Base-by-base conservation (phyloP, 2,113 vertebrate genomes). In the Bufo bufo region DNA sequence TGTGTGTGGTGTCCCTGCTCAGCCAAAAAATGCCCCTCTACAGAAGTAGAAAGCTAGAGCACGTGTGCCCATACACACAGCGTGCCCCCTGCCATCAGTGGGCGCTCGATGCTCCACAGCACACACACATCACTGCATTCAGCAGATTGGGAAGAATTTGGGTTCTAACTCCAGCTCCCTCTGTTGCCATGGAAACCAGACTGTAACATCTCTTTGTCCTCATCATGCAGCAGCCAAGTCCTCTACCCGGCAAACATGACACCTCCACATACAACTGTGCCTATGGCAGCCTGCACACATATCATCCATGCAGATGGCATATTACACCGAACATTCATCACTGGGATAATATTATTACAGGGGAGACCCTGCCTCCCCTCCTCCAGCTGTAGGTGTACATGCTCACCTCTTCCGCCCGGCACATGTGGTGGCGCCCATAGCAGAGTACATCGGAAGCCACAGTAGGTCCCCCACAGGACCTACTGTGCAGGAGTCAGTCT, bases 161-260 rank as follows among this genome's bases (percentile, higher is more conserved):
- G 91, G 93, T 92, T 91, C 93, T 92, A 92, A 82, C 95, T 94
- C 93, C 94, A 92, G 54, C 94, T 94, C 95, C 95, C 95, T 95
- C 93, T 92, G 97, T 99, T 97, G 96, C 96, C 97, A 98, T 97
- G 94, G 97, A 95, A 98, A 99, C 98, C 95, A 92, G 96, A 93
- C 93, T 94, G 94, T 96, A 97, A 96, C 96, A 94, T 95, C 93
- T 94, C 92, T 96, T 96, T 96, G 96, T 95, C 96, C 95, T 92
- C 49, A 91, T 93, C 93, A 91, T 92, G 91, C 94, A 92, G 94
- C 92, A 92, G 91, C 92, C 90, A 80, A 93, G 93, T 90, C 94
- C 74, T 88, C 91, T 89, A 91, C 90, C 47, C 33, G 91, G 93
- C 93, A 92, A 89, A 82, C 11, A 47, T 89, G 91, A 92, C 87